These are phyloP conservation scores for Leucosticte australis DNA, from an alignment of 2,113 vertebrate genomes.

Conservation along the genomic window DNA sequence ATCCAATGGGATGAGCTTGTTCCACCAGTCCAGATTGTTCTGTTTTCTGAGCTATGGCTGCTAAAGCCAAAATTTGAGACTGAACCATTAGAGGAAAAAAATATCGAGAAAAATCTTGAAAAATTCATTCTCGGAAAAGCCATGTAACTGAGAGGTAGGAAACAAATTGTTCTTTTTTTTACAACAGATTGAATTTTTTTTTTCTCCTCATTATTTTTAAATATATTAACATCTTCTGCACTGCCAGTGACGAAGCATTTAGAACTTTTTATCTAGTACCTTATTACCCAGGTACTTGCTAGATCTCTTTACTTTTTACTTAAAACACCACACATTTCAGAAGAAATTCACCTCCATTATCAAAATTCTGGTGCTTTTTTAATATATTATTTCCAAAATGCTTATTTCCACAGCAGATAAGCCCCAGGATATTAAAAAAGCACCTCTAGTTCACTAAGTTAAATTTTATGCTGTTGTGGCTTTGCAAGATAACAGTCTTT, in stretches of 20 bases:
- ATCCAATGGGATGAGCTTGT: background rate
- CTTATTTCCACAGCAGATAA: background rate
- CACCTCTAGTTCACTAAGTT: background rate
- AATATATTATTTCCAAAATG: background rate
- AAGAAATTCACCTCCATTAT: background rate
- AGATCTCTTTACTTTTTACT: background rate
- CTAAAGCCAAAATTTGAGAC: background rate
- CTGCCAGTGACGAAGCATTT: background rate
- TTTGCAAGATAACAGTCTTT: slow-evolving; percentile 18
- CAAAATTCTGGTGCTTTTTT: background rate
- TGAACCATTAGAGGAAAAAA: background rate
- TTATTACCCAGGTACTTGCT: background rate
- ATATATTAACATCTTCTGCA: background rate
- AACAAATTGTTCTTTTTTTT: background rate
- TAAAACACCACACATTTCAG: background rate
- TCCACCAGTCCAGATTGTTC: background rate
- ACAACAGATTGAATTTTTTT: too few relatives aligned
- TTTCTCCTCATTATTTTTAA: background rate
- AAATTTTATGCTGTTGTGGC: background rate
- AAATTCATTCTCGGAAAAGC: background rate
- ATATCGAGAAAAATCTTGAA: background rate
- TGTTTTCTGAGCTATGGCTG: background rate
- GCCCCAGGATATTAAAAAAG: background rate
- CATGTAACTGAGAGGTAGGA: background rate
- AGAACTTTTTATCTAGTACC: background rate